Evolutionary conservation across 2,888 invertebrate genomes (phyloP), one percentile per base, ranked within the genome.

Genomic region (Keiferia lycopersicella): DNA sequence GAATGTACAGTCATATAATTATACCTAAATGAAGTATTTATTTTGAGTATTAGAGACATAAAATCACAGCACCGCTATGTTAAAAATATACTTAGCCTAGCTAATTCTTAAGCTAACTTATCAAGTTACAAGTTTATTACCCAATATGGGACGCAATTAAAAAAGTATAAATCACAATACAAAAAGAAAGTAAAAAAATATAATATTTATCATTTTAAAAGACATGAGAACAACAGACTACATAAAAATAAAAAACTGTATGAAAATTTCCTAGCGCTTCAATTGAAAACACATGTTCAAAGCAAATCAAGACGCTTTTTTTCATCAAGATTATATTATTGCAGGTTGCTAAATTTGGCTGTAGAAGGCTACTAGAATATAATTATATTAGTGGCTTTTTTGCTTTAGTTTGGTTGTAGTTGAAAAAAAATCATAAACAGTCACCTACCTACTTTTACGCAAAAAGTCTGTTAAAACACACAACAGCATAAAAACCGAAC

Each of bases 21-120:
- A 45, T 1, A 45, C 45, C 1, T 45, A 45, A 16, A 45, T n/a
- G n/a, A n/a, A 45, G 4, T 16, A 45, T 45, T 45, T n/a, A 45
- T 45, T 45, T 45, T 45, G n/a, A 45, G 45, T 45, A 45, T 45
- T 45, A 16, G 16, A n/a, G 16, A n/a, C 45, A 11, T 45, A 50
- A 26, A 7, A 50, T 50, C 50, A 50, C 50, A 50, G 50, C 50
- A 10, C 50, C 16, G 45, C 45, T 45, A 45, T 45, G n/a, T 45
- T n/a, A 16, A 45, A 45, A 45, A 45, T n/a, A 45, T 1, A 4
- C 45, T 45, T 45, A 45, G 14, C 8, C 45, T 45, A 41, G 8
- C 3, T n/a, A 45, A 45, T n/a, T 45, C 45, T 45, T 45, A 41
- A 45, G 16, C 45, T 45, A 45, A 3, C 16, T 16, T 45, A 45